These are phyloP conservation scores for Dryococelus australis DNA, from an alignment of 2,888 invertebrate genomes.

Conservation along the genomic window DNA sequence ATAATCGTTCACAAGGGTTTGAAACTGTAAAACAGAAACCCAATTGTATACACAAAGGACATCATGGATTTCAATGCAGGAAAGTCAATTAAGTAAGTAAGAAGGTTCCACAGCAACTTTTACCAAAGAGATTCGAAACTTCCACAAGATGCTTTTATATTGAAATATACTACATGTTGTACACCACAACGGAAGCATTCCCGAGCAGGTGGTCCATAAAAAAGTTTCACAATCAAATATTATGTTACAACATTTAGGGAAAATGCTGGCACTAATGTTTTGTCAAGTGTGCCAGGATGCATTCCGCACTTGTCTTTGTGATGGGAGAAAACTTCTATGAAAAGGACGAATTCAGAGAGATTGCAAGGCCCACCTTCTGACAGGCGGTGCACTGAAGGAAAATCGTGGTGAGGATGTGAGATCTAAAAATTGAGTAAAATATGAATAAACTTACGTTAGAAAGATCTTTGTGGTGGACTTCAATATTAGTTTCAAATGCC, in stretches of 20 bases:
- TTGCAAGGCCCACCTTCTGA: no score
- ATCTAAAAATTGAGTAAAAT: neutral
- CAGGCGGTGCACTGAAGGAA: no score
- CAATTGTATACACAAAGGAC: neutral
- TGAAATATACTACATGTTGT: slow-evolving; percentile 1
- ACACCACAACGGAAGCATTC: neutral
- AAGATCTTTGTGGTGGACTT: neutral
- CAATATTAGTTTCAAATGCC: neutral
- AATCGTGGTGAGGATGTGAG: no score
- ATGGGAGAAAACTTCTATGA: no score
- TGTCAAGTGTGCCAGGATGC: neutral
- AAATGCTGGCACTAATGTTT: neutral
- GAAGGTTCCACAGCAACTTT: neutral
- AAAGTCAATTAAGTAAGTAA: neutral
- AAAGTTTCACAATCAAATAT: neutral
- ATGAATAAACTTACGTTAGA: neutral
- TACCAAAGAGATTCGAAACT: neutral
- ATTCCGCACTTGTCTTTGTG: neutral
- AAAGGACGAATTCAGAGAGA: no score
- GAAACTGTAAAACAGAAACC: no score
- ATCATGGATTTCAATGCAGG: neutral
- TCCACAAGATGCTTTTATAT: neutral
- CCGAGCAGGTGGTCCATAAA: neutral
- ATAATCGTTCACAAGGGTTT: no score
- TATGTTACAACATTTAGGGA: neutral